phyloP scores from a whole-genome alignment of 2,888 invertebrate species.

The Phasia obesa region DNA sequence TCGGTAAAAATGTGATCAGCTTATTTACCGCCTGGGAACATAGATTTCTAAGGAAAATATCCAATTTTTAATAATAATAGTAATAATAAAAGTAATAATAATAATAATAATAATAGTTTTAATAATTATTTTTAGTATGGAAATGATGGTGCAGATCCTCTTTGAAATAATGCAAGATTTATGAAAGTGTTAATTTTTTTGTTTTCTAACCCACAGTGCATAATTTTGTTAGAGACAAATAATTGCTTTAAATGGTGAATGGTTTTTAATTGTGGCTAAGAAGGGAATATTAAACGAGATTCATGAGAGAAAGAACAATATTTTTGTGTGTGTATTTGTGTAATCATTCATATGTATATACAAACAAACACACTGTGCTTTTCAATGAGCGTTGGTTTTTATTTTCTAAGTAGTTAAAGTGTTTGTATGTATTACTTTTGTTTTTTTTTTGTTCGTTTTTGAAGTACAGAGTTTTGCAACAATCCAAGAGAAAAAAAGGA shows the following conservation, averaged over 20 bases:
- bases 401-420: slow-evolving; percentile 47
- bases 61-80: too few species aligned
- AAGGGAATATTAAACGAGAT: slow-evolving; percentile 42
- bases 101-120: too few species aligned
- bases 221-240: slow-evolving; percentile 33
- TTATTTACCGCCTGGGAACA: too few species aligned
- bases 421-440: slow-evolving; percentile 33
- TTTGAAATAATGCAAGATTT: neutral
- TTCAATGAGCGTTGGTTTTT: slow-evolving; percentile 29
- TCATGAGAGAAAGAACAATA: slow-evolving; percentile 24
- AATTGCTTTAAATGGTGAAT: slow-evolving; percentile 58
- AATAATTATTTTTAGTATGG: too few species aligned
- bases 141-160: too few species aligned
- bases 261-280: slow-evolving; percentile 67
- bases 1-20: too few species aligned
- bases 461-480: slow-evolving; percentile 13
- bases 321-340: slow-evolving; percentile 37
- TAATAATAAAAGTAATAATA: too few species aligned
- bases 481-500: slow-evolving; percentile 8
- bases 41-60: too few species aligned
- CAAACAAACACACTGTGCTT: neutral
- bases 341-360: neutral
- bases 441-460: too few species aligned
- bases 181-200: neutral
- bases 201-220: slow-evolving; percentile 7